Base-by-base conservation (phyloP, 1,140 invertebrate species). In the Trichonephila clavata region DNA sequence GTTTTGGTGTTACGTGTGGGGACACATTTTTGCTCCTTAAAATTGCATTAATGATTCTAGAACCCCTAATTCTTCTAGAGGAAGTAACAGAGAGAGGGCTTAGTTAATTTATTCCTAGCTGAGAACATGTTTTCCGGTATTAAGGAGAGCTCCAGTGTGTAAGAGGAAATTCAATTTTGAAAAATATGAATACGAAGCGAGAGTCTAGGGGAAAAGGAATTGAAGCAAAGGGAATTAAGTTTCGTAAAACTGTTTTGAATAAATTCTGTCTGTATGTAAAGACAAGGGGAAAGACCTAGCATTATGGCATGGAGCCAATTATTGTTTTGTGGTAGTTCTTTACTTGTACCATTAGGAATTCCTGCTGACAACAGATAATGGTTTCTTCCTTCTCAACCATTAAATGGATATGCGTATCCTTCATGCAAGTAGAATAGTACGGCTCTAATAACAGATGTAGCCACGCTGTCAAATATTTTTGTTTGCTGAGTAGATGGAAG, bases 251-350 rank as follows among this genome's bases (percentile, higher is more conserved):
- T 77, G 71, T 77, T 84, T 84, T 24, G 43, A 84, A 84, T 84
- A 84, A 24, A 83, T 24, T 59, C n/a, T n/a, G 8, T 50, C 27
- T 84, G 43, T 57, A 59, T 21, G 8, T 57, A 14, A 57, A 63
- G 59, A 65, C 61, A 61, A 61, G 24, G 60, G 86, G 32, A 63
- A 20, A 65, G 86, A 14, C 24, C 50, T 50, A 50, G 63, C 32
- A 59, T 39, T 43, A 65, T 87, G 86, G 86, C 86, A 87, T 27
- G 24, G 27, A 65, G 86, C 86, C 86, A 87, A 63, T 87, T 87
- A 65, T 63, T 87, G 60, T 63, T 39, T 39, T n/a, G 50, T 65
- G 32, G 32, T 21, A 87, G 24, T 39, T 87, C 86, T 65, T 63
- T 16, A 3, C 50, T 84, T 87, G 14, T n/a, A 65, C 18, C 21